Percentiles rank a stretch among this genome's conserved stretches.
phyloP scores from a whole-genome alignment of 2,797 vertebrate species.

The Leptatherina wallacei region DNA sequence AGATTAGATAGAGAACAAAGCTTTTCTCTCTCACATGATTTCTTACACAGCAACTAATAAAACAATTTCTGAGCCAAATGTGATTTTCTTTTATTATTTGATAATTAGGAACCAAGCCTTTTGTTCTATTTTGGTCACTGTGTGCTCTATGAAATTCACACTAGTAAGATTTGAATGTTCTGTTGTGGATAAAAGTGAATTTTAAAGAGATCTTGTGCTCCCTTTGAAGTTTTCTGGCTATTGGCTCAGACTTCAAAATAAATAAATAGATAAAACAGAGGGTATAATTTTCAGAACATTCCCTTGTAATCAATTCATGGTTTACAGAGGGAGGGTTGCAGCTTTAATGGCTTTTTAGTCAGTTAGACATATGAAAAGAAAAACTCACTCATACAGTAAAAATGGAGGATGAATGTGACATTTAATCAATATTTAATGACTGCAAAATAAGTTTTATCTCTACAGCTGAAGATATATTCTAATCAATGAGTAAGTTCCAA shows the following conservation, averaged over 20 bases:
- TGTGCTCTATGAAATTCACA: slow-evolving; percentile 36
- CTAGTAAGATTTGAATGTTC: slow-evolving; percentile 35
- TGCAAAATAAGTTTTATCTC: too few relatives aligned
- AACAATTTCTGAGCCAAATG: slow-evolving; percentile 11
- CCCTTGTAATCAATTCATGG: slow-evolving; percentile 32
- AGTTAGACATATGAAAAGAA: not conserved
- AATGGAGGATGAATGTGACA: not conserved
- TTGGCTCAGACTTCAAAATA: slow-evolving; percentile 50
- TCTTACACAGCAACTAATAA: slow-evolving; percentile 4
- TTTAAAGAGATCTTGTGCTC: slow-evolving; percentile 38
- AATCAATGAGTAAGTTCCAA: not conserved
- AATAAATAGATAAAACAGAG: slow-evolving; percentile 40
- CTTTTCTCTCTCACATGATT: not conserved
- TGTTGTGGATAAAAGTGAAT: slow-evolving; percentile 39
- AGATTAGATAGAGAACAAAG: not conserved
- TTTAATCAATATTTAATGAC: not conserved
- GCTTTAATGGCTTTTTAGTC: slow-evolving; percentile 33
- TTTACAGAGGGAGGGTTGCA: slow-evolving; percentile 19
- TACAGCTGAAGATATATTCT: not conserved
- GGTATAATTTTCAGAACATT: slow-evolving; percentile 26
- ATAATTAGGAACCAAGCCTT: slow-evolving; percentile 34
- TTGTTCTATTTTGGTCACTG: slow-evolving; percentile 31
- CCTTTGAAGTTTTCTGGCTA: slow-evolving; percentile 63
- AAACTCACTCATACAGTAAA: not conserved
- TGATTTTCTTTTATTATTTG: slow-evolving; percentile 32